Conservation (phyloP, 1,140 invertebrate species). For the Vollenhovia emeryi region DNA sequence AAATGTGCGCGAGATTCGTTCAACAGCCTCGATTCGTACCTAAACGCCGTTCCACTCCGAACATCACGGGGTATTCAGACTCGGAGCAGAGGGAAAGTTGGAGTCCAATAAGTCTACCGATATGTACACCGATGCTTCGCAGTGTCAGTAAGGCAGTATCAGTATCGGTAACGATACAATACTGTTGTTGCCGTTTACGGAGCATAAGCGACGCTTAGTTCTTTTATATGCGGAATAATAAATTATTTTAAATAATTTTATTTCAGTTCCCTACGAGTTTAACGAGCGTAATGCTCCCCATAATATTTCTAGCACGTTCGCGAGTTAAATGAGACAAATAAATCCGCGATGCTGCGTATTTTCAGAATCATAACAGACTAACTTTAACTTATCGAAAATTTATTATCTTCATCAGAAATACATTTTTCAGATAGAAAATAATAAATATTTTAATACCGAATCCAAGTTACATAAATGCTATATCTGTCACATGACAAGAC, state of each 20-base stretch:
- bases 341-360: neutral
- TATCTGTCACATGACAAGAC: neutral
- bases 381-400: neutral
- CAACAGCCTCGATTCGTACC: slow-evolving; percentile 59
- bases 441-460: neutral
- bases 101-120: neutral
- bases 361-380: neutral
- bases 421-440: neutral
- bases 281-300: neutral
- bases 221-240: neutral
- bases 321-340: neutral
- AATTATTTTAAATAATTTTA: neutral
- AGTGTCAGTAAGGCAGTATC: neutral
- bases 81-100: neutral
- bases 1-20: slow-evolving; percentile 9
- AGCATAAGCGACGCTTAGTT: neutral
- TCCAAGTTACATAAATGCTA: neutral
- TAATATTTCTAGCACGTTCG: neutral
- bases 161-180: neutral
- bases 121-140: neutral
- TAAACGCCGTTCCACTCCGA: neutral
- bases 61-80: neutral
- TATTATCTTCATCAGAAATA: neutral
- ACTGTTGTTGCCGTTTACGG: neutral
- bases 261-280: neutral